phyloP scores from a whole-genome alignment of 2,888 invertebrate species.

The Lasius platythorax region DNA sequence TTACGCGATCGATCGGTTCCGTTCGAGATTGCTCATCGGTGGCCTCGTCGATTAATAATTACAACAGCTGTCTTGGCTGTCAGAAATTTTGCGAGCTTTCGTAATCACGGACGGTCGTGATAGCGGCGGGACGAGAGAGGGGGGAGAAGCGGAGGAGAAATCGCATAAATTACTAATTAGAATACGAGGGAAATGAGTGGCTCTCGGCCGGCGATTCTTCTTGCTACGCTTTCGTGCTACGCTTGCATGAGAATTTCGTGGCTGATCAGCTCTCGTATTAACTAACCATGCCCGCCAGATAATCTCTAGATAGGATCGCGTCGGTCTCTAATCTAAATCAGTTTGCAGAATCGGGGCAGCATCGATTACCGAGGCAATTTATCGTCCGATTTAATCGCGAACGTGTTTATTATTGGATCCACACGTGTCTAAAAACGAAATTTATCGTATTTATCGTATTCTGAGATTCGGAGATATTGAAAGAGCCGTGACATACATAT shows the following conservation, averaged over 20 bases:
- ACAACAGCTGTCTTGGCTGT: neutral
- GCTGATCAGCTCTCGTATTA: neutral
- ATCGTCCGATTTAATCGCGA: constrained; percentile 8
- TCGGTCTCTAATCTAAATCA: constrained; percentile 30
- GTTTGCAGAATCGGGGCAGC: constrained; percentile 26
- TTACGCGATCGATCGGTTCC: constrained; percentile 15
- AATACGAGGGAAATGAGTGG: neutral
- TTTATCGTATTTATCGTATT: neutral
- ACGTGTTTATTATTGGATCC: neutral
- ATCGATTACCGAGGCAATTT: constrained; percentile 20
- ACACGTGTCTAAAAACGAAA: neutral
- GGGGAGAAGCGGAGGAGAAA: neutral
- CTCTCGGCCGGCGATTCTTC: neutral
- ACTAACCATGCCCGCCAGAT: constrained; percentile 10
- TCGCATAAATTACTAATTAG: constrained; percentile 44
- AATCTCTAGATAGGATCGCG: constrained; percentile 6
- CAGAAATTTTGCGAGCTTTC: constrained; percentile 15
- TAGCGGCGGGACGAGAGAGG: neutral
- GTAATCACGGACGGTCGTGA: neutral
- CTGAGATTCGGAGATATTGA: neutral
- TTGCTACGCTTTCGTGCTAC: neutral
- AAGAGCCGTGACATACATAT: neutral
- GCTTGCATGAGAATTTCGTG: constrained; percentile 12
- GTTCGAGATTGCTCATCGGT: neutral
- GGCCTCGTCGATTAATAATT: constrained; percentile 17